Percentiles rank a stretch among this genome's conserved stretches.
Conservation (phyloP, 2,888 invertebrate genomes). For the Thymelicus acteon region DNA sequence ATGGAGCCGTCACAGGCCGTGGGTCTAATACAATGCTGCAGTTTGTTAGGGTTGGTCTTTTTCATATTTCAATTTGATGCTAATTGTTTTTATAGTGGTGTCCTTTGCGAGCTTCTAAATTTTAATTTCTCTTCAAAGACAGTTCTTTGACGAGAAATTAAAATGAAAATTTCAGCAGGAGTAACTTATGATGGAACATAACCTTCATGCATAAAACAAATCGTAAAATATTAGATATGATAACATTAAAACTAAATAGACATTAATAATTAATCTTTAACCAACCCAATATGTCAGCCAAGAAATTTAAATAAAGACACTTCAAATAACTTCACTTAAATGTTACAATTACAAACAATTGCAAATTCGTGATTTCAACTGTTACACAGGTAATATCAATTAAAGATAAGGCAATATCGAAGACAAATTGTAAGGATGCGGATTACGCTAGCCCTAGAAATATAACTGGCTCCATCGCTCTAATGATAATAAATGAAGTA, state of each 20-base stretch:
- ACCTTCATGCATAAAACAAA: too few species aligned
- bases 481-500: conserved; percentile 40
- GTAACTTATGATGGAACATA: too few species aligned
- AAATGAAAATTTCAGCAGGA: too few species aligned
- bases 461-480: conserved; percentile 23
- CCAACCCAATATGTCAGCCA: too few species aligned
- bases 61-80: background rate
- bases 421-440: background rate
- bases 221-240: too few species aligned
- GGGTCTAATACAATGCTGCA: conserved; percentile 36
- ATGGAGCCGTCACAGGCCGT: background rate
- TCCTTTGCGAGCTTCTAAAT: too few species aligned
- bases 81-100: too few species aligned
- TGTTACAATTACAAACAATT: background rate
- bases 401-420: background rate
- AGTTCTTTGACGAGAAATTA: too few species aligned
- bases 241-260: too few species aligned
- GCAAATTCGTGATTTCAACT: background rate
- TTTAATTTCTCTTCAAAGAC: too few species aligned
- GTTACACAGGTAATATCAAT: background rate
- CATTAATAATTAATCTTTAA: too few species aligned
- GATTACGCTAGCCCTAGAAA: conserved; percentile 18
- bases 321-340: background rate
- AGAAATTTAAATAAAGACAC: too few species aligned
- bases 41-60: conserved; percentile 1